Base-by-base conservation (phyloP, 2,888 invertebrate genomes). In the Trypoxylon attenuatum region DNA sequence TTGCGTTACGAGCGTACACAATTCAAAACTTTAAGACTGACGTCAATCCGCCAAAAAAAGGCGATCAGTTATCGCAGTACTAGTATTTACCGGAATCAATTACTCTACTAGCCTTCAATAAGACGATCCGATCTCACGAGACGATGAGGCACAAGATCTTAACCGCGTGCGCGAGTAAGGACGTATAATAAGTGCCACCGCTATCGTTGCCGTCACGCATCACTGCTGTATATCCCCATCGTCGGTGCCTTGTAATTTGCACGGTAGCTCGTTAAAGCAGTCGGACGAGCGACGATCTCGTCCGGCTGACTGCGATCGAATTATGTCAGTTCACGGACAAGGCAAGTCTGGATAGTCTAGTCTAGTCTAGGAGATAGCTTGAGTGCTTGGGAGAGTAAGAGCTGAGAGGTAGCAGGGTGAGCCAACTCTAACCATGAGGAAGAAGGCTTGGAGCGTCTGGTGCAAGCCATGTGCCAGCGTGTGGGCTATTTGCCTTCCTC, bases 401-500 rank as follows among this genome's bases (percentile, higher is more conserved):
- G 27, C 27, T 27, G 27, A 27, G 8, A 27, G 33, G 33, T 13
- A 33, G 33, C 10, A 13, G 10, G 4, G 13, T 10, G 3, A 33
- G 10, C 13, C n/a, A 33, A 10, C 33, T 13, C 33, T 33, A 13
- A 13, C 33, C 33, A 33, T 33, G 10, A 10, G 33, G n/a, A n/a
- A n/a, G n/a, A n/a, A n/a, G n/a, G n/a, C n/a, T n/a, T n/a, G n/a
- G n/a, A n/a, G n/a, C n/a, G n/a, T n/a, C n/a, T n/a, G n/a, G n/a
- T n/a, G n/a, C n/a, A 38, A 21, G 58, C 61, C 74, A 74, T 73
- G 74, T 69, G 74, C 55, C 56, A 25, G 43, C 58, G 43, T 54
- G 52, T 58, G 52, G 55, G 69, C 66, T 77, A 78, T 73, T 75
- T 78, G 70, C 71, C 58, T 66, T 76, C 71, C 74, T 81, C 81